Evolutionary conservation across 2,797 vertebrate genomes (phyloP).

Genomic region (Chloroceryle inda): DNA sequence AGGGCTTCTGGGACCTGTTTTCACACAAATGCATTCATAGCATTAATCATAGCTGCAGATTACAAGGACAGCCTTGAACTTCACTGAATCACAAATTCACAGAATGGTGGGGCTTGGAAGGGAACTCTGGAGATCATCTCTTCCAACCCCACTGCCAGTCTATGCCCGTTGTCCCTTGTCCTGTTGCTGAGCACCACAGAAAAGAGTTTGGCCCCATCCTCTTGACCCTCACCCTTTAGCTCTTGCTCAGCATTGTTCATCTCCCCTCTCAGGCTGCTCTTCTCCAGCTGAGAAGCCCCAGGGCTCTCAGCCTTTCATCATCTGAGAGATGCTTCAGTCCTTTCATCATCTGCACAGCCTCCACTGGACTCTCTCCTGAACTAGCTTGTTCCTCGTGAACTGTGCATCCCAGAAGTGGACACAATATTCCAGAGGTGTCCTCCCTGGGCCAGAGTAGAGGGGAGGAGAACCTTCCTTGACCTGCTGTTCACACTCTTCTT

Average conservation of each 20-base stretch:
- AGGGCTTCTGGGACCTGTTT: background rate
- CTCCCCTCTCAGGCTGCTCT: background rate
- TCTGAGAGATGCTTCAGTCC: background rate
- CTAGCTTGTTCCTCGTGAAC: background rate
- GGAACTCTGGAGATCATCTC: background rate
- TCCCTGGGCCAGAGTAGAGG: background rate
- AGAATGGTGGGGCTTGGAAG: background rate
- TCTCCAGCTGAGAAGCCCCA: background rate
- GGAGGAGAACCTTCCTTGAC: background rate
- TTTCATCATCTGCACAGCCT: background rate
- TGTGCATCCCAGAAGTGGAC: background rate
- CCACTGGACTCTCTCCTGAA: background rate
- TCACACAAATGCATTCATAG: background rate
- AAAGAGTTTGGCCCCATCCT: background rate
- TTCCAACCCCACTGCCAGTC: background rate
- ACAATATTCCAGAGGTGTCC: background rate
- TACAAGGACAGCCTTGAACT: background rate
- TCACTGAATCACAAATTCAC: background rate
- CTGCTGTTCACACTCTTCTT: background rate
- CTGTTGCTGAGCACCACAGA: background rate
- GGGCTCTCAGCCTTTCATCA: background rate
- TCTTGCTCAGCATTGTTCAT: background rate
- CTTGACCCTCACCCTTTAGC: background rate
- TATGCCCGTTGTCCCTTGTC: background rate
- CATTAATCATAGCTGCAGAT: rapidly evolving